phyloP scores from a whole-genome alignment of 2,797 vertebrate species.

The Acridotheres tristis region DNA sequence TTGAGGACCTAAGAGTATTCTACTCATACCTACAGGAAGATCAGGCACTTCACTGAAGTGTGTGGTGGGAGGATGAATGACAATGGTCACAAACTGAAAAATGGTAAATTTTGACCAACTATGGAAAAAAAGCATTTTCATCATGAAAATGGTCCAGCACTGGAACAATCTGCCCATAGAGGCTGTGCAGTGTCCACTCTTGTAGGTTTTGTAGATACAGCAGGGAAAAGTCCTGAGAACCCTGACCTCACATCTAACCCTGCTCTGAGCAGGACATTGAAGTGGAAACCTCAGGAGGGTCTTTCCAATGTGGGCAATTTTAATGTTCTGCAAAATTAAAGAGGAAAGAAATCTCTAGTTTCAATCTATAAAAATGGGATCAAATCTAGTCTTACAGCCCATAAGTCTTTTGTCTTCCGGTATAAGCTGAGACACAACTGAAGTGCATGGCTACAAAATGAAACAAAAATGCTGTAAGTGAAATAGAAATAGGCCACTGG shows the following conservation, averaged over 20 bases:
- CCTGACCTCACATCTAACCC: background rate
- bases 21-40: background rate
- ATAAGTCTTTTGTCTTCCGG: background rate
- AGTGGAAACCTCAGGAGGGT: background rate
- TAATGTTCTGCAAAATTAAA: background rate
- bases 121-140: background rate
- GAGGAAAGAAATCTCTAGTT: background rate
- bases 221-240: background rate
- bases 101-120: background rate
- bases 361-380: background rate
- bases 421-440: background rate
- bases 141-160: background rate
- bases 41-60: background rate
- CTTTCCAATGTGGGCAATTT: background rate
- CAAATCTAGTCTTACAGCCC: background rate
- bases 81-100: background rate
- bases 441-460: background rate
- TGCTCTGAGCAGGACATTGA: background rate
- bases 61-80: rapidly evolving
- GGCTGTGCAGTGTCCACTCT: background rate
- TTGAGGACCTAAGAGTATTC: background rate
- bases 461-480: background rate
- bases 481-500: background rate
- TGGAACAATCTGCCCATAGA: background rate
- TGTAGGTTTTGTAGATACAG: background rate